phyloP scores from a whole-genome alignment of 1,140 invertebrate species.

The Tetragnatha versicolor region DNA sequence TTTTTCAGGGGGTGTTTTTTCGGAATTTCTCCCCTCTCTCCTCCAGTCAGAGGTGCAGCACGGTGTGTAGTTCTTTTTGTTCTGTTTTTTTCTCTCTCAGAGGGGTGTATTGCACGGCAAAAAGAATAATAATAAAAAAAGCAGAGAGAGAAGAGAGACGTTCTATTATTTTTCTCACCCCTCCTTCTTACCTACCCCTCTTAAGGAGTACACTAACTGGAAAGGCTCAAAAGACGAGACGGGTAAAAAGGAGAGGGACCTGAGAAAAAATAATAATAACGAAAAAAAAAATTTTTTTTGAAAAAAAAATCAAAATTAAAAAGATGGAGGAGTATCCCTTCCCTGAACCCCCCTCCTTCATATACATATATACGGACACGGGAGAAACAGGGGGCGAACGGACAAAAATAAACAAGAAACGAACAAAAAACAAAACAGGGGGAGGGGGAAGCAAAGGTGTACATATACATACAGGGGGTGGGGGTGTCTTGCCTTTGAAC shows the following conservation, averaged over 20 bases:
- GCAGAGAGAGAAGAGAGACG: neutral
- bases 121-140: too few relatives aligned
- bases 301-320: slow-evolving; percentile 4
- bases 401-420: slow-evolving; percentile 4
- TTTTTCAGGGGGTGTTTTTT: neutral
- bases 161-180: slow-evolving; percentile 13
- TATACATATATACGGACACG: neutral
- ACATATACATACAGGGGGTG: too few relatives aligned
- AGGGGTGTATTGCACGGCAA: too few relatives aligned
- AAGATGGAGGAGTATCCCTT: slow-evolving; percentile 17
- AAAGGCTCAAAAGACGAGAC: slow-evolving; percentile 7
- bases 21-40: neutral
- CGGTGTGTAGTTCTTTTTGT: too few relatives aligned
- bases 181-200: neutral
- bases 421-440: neutral
- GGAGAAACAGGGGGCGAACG: neutral
- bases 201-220: slow-evolving; percentile 48
- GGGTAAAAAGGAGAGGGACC: neutral
- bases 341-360: slow-evolving; percentile 24
- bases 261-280: neutral
- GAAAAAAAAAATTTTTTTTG: slow-evolving; percentile 40
- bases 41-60: too few relatives aligned
- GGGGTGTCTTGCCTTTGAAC: too few relatives aligned
- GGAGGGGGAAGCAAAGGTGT: neutral
- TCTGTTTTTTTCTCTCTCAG: too few relatives aligned